Evolutionary conservation across 1,140 invertebrate species (phyloP).

Genomic region (Euborellia annulipes): DNA sequence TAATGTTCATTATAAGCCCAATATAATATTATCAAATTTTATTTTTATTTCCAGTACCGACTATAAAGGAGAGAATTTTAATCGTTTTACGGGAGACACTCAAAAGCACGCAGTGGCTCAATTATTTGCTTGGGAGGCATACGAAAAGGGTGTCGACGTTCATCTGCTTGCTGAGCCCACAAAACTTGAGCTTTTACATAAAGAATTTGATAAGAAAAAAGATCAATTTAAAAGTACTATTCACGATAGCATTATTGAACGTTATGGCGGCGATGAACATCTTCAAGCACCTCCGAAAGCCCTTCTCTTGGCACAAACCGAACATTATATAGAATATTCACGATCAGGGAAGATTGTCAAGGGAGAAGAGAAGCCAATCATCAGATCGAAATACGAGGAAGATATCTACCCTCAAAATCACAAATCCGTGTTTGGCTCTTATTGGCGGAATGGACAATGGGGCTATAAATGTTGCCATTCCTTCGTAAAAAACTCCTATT

Average conservation of each 20-base stretch:
- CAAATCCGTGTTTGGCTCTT: constrained; percentile 88
- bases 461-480: constrained; percentile 94
- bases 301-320: constrained; percentile 83
- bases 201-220: constrained; percentile 83
- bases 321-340: constrained; percentile 93
- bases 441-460: constrained; percentile 83
- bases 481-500: constrained; percentile 76
- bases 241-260: constrained; percentile 61
- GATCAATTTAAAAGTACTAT: constrained; percentile 64
- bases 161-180: constrained; percentile 95
- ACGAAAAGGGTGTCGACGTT: constrained; percentile 85
- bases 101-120: constrained; percentile 77
- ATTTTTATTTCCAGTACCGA: constrained; percentile 42
- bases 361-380: constrained; percentile 72
- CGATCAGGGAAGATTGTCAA: constrained; percentile 71
- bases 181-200: constrained; percentile 80
- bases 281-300: constrained; percentile 70
- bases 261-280: constrained; percentile 87
- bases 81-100: constrained; percentile 86
- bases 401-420: constrained; percentile 88
- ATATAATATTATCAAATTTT: too few species aligned
- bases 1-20: too few species aligned
- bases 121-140: constrained; percentile 96
- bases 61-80: constrained; percentile 94
- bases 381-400: constrained; percentile 88